Evolutionary conservation across 2,113 vertebrate species (phyloP).

Genomic region (Leptobrachium ailaonicum): DNA sequence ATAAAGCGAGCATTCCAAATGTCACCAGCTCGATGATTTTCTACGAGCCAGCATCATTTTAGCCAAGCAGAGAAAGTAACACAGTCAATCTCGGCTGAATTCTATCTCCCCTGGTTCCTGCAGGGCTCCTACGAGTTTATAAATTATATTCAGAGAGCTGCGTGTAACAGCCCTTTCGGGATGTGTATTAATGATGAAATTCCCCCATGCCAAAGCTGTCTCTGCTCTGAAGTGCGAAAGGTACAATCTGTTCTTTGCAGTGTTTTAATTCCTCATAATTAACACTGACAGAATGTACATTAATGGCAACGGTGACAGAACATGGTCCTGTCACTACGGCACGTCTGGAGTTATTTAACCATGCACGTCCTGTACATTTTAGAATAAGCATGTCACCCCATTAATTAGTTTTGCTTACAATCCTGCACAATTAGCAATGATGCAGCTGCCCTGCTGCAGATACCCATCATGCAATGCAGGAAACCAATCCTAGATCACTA

Average conservation of each 20-base stretch:
- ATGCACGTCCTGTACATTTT: not conserved
- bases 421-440: no score
- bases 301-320: slow-evolving; percentile 50
- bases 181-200: slow-evolving; percentile 71
- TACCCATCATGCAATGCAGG: no score
- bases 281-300: slow-evolving; percentile 70
- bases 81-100: slow-evolving; percentile 62
- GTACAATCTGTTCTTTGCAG: slow-evolving; percentile 68
- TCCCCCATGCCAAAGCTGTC: slow-evolving; percentile 61
- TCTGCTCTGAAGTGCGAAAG: slow-evolving; percentile 65
- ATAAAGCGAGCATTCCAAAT: slow-evolving; percentile 64
- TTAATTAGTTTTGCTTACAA: no score
- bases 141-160: slow-evolving; percentile 65
- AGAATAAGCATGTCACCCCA: no score
- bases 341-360: slow-evolving; percentile 27
- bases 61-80: slow-evolving; percentile 60
- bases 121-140: slow-evolving; percentile 57
- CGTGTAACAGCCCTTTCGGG: slow-evolving; percentile 58
- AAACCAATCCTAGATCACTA: no score
- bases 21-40: slow-evolving; percentile 61
- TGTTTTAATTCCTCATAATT: slow-evolving; percentile 73
- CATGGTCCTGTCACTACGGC: slow-evolving; percentile 61
- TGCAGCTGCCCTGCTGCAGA: no score
- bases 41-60: slow-evolving; percentile 57
- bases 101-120: slow-evolving; percentile 57